Percentiles rank a stretch among this genome's conserved stretches.
Evolutionary conservation across 2,113 vertebrate species (phyloP).

Genomic region (Myocastor coypus): DNA sequence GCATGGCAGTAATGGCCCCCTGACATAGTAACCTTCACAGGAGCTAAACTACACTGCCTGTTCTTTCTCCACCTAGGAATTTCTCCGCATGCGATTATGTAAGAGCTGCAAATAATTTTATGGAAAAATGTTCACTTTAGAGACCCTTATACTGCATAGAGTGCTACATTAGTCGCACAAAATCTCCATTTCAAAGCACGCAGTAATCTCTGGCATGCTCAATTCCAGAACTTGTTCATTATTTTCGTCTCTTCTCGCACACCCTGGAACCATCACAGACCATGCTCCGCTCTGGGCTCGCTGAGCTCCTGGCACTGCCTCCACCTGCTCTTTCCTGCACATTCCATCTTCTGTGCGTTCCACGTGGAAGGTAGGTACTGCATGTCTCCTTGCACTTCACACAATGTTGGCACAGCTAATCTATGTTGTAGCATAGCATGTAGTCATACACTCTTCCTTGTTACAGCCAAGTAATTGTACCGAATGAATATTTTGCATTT

Average conservation of each 20-base stretch:
- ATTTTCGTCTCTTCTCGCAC: background rate
- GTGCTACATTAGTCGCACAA: background rate
- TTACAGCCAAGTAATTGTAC: background rate
- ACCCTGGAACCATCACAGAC: background rate
- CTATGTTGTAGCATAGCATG: too few relatives aligned
- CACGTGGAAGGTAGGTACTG: too few relatives aligned
- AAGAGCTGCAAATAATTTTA: background rate
- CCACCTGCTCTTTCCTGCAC: background rate
- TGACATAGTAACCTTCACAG: background rate
- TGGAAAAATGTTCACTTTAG: background rate
- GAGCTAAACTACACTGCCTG: background rate
- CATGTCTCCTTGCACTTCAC: background rate
- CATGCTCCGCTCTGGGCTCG: background rate
- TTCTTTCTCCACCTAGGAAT: background rate
- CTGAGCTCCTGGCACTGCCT: background rate
- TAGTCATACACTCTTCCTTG: background rate
- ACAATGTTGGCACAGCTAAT: background rate
- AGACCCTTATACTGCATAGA: background rate
- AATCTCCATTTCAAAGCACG: background rate
- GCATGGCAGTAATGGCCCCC: background rate
- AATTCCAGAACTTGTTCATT: background rate
- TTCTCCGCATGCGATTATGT: background rate
- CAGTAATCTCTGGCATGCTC: background rate
- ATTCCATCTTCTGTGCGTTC: background rate
- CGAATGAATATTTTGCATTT: background rate